phyloP scores from a whole-genome alignment of 2,113 vertebrate species.

The Actinemys pallida region DNA sequence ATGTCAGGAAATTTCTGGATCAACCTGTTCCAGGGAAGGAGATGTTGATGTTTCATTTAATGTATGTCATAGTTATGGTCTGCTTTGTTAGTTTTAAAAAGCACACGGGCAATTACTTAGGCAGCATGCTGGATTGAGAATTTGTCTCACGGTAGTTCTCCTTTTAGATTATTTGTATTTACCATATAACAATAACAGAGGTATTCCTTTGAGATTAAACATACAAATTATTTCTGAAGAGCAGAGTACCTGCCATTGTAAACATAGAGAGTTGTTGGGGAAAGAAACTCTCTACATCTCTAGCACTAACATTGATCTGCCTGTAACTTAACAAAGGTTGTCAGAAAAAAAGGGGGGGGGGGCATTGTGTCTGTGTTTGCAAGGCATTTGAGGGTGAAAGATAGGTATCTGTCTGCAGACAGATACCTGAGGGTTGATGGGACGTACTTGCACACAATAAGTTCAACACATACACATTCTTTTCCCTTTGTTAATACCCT shows the following conservation, averaged over 20 bases:
- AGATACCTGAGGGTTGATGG: not conserved
- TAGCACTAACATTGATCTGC: not conserved
- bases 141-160: not conserved
- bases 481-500: not conserved
- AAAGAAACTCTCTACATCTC: not conserved
- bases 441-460: not conserved
- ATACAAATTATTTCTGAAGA: not conserved
- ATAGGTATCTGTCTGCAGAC: not conserved
- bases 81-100: not conserved
- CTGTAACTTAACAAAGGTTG: not conserved
- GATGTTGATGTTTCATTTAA: not conserved
- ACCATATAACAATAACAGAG: not conserved
- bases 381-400: not conserved
- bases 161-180: not conserved
- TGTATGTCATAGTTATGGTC: not conserved
- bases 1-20: not conserved
- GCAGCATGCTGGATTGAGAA: accelerated
- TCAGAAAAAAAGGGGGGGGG: not conserved
- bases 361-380: not conserved
- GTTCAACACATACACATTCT: not conserved
- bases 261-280: not conserved
- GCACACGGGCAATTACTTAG: not conserved
- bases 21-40: not conserved
- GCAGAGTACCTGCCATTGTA: not conserved
- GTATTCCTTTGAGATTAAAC: not conserved